Evolutionary conservation across 2,888 invertebrate genomes (phyloP).

Genomic region (Helobdella robusta): DNA sequence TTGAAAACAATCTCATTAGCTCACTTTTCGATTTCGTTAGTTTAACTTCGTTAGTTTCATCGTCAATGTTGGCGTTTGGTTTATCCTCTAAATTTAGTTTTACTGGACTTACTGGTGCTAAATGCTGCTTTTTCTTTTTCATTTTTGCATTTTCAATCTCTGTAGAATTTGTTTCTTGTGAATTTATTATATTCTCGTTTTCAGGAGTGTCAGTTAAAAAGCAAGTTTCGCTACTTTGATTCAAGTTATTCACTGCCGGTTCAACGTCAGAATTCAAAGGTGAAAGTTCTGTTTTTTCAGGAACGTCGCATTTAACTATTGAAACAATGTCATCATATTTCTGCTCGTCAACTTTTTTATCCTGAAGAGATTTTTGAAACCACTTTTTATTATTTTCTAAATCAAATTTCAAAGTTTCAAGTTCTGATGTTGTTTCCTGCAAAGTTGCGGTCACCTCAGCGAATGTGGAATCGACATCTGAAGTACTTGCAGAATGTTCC

Average conservation of each 20-base stretch:
- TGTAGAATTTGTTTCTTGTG: background rate
- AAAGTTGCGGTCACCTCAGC: slow-evolving; percentile 22
- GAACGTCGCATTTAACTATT: background rate
- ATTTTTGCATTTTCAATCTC: background rate
- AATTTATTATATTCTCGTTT: background rate
- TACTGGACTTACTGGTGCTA: background rate
- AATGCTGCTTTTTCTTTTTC: background rate
- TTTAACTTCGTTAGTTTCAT: background rate
- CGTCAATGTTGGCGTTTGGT: background rate
- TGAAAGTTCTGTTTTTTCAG: background rate
- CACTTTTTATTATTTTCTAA: slow-evolving; percentile 6
- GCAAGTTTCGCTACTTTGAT: too few species aligned
- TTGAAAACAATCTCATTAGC: slow-evolving; percentile 20
- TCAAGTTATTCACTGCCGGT: background rate
- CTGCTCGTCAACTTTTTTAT: background rate
- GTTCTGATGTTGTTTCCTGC: slow-evolving; percentile 18
- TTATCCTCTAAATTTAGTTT: background rate
- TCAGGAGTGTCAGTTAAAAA: background rate
- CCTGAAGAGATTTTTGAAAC: background rate
- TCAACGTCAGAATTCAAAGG: background rate
- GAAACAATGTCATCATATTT: background rate
- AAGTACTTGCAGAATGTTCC: background rate
- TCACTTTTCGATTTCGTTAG: slow-evolving; percentile 9
- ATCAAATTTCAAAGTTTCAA: slow-evolving; percentile 25
- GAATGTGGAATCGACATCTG: slow-evolving; percentile 1